These are phyloP conservation scores for Ethmia dodecea DNA, from an alignment of 2,888 invertebrate species.

Conservation along the genomic window DNA sequence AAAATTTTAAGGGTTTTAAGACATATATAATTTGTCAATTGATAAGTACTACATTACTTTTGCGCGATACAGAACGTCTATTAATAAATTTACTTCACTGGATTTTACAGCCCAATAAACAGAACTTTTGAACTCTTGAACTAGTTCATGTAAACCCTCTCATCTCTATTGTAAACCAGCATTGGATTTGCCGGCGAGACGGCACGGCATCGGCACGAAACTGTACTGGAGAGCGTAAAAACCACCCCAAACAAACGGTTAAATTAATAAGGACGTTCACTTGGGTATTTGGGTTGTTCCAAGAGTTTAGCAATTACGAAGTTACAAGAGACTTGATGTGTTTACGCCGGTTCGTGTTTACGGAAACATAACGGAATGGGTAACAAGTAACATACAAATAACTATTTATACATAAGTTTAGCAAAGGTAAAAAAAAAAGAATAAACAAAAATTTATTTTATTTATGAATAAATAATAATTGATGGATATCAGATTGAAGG, in stretches of 20 bases:
- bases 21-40: too few relatives aligned
- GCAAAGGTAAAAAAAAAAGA: not conserved
- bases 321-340: slow-evolving; percentile 23
- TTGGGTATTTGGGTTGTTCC: slow-evolving; percentile 40
- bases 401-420: too few relatives aligned
- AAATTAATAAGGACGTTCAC: slow-evolving; percentile 66
- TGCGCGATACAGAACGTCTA: too few relatives aligned
- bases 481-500: not conserved
- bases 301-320: slow-evolving; percentile 40
- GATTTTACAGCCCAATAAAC: too few relatives aligned
- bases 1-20: too few relatives aligned
- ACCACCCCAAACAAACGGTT: slow-evolving; percentile 67
- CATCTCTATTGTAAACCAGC: too few relatives aligned
- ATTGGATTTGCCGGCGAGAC: slow-evolving; percentile 50
- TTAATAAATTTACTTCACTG: too few relatives aligned
- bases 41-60: too few relatives aligned
- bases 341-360: slow-evolving; percentile 24
- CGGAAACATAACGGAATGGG: slow-evolving; percentile 11
- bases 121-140: too few relatives aligned
- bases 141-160: too few relatives aligned
- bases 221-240: slow-evolving; percentile 63
- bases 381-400: too few relatives aligned
- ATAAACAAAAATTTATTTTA: not conserved
- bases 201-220: slow-evolving; percentile 40
- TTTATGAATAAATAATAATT: not conserved